Evolutionary conservation across 1,140 invertebrate species (phyloP).

Genomic region (Stegodyphus mimosarum): DNA sequence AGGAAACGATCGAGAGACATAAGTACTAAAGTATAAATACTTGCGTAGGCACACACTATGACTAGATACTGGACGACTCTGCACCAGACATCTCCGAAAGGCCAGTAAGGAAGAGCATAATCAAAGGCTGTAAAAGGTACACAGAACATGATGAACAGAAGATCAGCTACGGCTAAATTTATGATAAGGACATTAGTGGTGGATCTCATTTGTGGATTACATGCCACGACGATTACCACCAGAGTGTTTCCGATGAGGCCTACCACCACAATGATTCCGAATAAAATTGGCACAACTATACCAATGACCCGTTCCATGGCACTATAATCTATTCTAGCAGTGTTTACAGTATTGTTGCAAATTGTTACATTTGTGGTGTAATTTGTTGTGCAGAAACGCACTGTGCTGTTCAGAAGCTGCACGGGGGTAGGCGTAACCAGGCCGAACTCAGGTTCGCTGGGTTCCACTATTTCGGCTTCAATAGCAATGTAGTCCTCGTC

Average conservation of each 20-base stretch:
- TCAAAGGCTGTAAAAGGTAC: constrained; percentile 93
- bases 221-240: constrained; percentile 78
- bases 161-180: constrained; percentile 87
- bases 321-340: neutral
- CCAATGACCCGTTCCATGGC: constrained; percentile 31
- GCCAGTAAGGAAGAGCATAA: constrained; percentile 88
- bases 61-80: constrained; percentile 86
- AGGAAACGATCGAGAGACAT: constrained; percentile 96
- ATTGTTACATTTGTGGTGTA: neutral
- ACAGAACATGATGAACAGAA: constrained; percentile 95
- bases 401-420: constrained; percentile 13
- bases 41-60: constrained; percentile 91
- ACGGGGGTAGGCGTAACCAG: neutral
- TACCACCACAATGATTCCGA: constrained; percentile 86
- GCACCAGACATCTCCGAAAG: constrained; percentile 91
- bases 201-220: constrained; percentile 89
- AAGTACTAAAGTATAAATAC: constrained; percentile 92
- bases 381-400: neutral
- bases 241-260: constrained; percentile 89
- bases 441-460: neutral
- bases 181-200: constrained; percentile 93
- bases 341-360: constrained; percentile 21
- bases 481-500: constrained; percentile 55
- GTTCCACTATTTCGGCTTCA: constrained; percentile 48
- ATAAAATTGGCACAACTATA: constrained; percentile 83